These are phyloP conservation scores for Alcis repandata DNA, from an alignment of 2,888 invertebrate genomes.

Conservation along the genomic window DNA sequence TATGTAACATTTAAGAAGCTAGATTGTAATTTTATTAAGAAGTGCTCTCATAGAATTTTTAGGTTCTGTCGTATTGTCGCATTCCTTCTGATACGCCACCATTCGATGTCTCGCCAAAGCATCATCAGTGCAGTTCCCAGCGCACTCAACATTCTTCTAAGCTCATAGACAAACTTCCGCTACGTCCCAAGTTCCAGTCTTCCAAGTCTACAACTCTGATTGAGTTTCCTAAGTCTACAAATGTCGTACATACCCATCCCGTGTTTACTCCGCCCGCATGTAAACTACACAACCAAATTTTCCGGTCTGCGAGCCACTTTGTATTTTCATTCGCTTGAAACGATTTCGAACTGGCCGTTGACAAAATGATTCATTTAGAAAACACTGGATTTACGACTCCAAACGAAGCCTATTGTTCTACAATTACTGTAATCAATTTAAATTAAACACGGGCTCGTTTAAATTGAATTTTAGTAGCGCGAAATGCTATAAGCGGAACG, in stretches of 20 bases:
- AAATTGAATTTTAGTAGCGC: conserved; percentile 57
- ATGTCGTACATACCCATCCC: conserved; percentile 41
- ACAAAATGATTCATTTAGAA: conserved; percentile 53
- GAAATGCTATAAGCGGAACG: conserved; percentile 43
- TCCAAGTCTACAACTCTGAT: conserved; percentile 33
- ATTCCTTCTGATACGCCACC: background rate
- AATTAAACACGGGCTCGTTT: conserved; percentile 56
- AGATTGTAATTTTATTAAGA: too few relatives aligned
- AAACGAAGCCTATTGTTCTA: conserved; percentile 67
- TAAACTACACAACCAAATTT: conserved; percentile 77
- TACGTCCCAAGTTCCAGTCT: conserved; percentile 5
- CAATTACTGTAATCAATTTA: conserved; percentile 65
- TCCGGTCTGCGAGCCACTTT: conserved; percentile 79
- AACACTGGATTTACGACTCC: conserved; percentile 57
- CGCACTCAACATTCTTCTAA: conserved; percentile 14
- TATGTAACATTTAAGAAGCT: too few relatives aligned
- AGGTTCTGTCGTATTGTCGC: too few relatives aligned
- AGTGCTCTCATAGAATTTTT: too few relatives aligned
- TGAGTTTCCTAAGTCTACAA: conserved; percentile 53
- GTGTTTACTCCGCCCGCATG: conserved; percentile 78
- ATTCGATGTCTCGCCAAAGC: background rate
- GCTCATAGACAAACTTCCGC: conserved; percentile 6
- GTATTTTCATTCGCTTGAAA: conserved; percentile 70
- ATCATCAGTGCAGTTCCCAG: conserved; percentile 1
- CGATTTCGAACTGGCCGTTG: conserved; percentile 49